phyloP scores from a whole-genome alignment of 2,797 vertebrate species.

The Macrochelys suwanniensis region DNA sequence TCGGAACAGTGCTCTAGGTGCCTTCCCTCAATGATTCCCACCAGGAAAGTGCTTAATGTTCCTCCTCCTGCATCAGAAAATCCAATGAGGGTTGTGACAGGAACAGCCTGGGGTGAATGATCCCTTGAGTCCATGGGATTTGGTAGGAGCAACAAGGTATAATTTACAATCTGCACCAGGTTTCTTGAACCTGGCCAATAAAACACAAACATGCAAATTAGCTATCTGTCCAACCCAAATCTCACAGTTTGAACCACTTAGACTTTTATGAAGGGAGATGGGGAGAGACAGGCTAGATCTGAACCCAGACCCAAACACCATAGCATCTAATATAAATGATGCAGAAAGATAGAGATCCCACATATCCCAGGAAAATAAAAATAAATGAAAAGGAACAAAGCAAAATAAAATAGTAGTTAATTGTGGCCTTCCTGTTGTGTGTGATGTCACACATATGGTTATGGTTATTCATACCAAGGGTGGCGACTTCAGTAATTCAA shows the following conservation, averaged over 20 bases:
- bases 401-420: constrained; percentile 14
- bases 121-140: background rate
- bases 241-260: background rate
- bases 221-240: rapidly evolving
- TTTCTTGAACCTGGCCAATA: background rate
- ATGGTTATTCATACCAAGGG: constrained; percentile 78
- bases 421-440: constrained; percentile 39
- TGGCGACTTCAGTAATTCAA: constrained; percentile 76
- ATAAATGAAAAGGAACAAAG: background rate
- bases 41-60: background rate
- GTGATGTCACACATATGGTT: constrained; percentile 82
- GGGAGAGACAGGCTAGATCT: background rate
- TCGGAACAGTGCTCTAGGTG: background rate
- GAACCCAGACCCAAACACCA: background rate
- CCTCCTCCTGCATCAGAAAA: background rate
- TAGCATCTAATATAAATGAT: background rate
- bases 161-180: rapidly evolving
- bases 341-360: background rate
- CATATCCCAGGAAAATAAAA: background rate
- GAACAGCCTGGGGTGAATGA: background rate
- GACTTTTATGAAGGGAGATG: background rate
- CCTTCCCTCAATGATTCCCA: background rate
- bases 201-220: rapidly evolving
- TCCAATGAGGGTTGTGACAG: background rate
- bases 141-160: background rate